phyloP scores from a whole-genome alignment of 2,797 vertebrate species.

The Paedocypris micromegethes region DNA sequence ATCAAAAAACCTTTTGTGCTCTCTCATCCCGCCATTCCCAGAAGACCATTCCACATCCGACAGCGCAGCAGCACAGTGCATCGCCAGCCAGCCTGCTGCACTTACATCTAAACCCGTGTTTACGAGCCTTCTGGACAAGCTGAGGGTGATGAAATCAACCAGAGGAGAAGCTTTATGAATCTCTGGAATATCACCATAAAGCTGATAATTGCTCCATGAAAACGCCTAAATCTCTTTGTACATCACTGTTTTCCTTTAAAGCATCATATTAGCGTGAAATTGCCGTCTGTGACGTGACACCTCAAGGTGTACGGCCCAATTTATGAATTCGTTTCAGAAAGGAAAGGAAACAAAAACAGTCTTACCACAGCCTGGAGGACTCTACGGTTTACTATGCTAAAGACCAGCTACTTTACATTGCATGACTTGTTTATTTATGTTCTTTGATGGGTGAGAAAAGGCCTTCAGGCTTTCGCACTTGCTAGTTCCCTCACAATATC shows the following conservation, averaged over 20 bases:
- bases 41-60: constrained; percentile 60
- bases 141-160: constrained; percentile 46
- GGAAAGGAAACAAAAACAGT: neutral
- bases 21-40: constrained; percentile 57
- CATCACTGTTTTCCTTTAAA: constrained; percentile 57
- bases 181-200: constrained; percentile 50
- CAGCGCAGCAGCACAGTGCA: constrained; percentile 57
- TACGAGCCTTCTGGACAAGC: constrained; percentile 49
- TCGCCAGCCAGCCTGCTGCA: constrained; percentile 53
- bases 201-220: constrained; percentile 52
- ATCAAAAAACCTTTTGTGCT: constrained; percentile 66
- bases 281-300: constrained; percentile 24
- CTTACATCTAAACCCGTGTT: constrained; percentile 58
- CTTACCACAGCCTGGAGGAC: constrained; percentile 29
- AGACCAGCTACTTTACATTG: constrained; percentile 45
- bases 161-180: constrained; percentile 43
- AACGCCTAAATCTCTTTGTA: constrained; percentile 41
- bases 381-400: constrained; percentile 46
- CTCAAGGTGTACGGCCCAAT: constrained; percentile 41
- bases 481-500: constrained; percentile 42
- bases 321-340: constrained; percentile 36
- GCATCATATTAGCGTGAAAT: constrained; percentile 43
- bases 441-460: constrained; percentile 53
- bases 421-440: constrained; percentile 52
- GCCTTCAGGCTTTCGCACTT: constrained; percentile 48